These are phyloP conservation scores for Meandrusa payeni DNA, from an alignment of 2,888 invertebrate genomes.

Conservation along the genomic window DNA sequence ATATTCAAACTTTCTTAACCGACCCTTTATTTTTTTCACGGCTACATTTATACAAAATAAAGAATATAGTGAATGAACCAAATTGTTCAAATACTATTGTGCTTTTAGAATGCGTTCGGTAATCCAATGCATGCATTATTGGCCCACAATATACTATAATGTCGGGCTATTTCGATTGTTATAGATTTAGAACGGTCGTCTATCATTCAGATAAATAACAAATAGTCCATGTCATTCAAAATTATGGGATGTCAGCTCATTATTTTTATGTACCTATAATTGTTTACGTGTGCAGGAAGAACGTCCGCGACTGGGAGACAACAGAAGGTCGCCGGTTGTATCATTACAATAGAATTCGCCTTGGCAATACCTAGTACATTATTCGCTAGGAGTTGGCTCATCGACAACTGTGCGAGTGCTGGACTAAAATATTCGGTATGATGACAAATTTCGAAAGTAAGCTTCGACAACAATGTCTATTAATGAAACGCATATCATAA, in stretches of 20 bases:
- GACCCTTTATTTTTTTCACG: too few relatives aligned
- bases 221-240: constrained; percentile 20
- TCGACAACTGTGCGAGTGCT: constrained; percentile 47
- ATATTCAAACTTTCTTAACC: too few relatives aligned
- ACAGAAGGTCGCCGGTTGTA: constrained; percentile 68
- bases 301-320: constrained; percentile 58
- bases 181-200: constrained; percentile 6
- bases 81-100: too few relatives aligned
- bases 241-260: constrained; percentile 21
- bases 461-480: constrained; percentile 13
- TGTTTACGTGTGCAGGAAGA: constrained; percentile 38
- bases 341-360: constrained; percentile 68
- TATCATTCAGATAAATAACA: constrained; percentile 14
- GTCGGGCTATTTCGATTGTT: background rate
- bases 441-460: constrained; percentile 35
- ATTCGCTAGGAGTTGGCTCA: constrained; percentile 61
- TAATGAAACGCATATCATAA: constrained; percentile 10
- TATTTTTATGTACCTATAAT: constrained; percentile 20
- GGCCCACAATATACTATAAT: too few relatives aligned
- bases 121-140: too few relatives aligned
- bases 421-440: constrained; percentile 35
- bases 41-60: too few relatives aligned
- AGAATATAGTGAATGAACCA: too few relatives aligned
- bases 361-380: constrained; percentile 64
- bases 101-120: too few relatives aligned